A percentile compares a stretch with the other conserved stretches of the same genome.
phyloP scores from a whole-genome alignment of 2,797 vertebrate species.

The Micropoecilia bifurca region DNA sequence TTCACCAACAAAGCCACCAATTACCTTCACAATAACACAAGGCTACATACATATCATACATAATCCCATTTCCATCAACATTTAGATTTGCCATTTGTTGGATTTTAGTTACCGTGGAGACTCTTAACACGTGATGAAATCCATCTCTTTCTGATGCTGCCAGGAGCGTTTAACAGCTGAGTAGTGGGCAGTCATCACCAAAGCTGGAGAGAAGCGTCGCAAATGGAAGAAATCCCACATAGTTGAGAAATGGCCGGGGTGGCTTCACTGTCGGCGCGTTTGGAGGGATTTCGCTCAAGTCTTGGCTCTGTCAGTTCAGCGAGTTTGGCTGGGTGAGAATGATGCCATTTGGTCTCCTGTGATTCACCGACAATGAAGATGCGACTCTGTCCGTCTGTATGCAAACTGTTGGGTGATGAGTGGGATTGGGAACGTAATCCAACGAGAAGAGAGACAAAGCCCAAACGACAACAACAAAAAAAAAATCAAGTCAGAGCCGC shows the following conservation, averaged over 20 bases:
- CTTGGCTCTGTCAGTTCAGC: not conserved
- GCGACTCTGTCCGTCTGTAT: constrained; percentile 5
- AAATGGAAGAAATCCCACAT: not conserved
- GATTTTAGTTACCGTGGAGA: constrained; percentile 65
- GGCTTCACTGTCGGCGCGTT: constrained; percentile 13
- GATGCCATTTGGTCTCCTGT: constrained; percentile 25
- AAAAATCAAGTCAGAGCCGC: not conserved
- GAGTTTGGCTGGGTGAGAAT: constrained; percentile 26
- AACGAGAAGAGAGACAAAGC: constrained; percentile 14
- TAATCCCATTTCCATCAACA: constrained; percentile 41
- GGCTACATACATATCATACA: constrained; percentile 38
- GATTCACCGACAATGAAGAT: constrained; percentile 18
- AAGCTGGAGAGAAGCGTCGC: constrained; percentile 10
- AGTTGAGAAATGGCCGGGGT: not conserved
- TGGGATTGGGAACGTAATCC: constrained; percentile 3
- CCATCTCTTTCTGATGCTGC: constrained; percentile 22
- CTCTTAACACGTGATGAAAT: constrained; percentile 31
- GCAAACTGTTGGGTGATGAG: constrained; percentile 5
- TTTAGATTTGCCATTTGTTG: constrained; percentile 32
- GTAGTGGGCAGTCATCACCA: constrained; percentile 34
- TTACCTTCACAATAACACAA: constrained; percentile 59
- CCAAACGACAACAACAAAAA: not conserved
- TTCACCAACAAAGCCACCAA: constrained; percentile 48
- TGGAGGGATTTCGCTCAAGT: not conserved
- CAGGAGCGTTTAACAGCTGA: constrained; percentile 46